Evolutionary conservation across 2,113 vertebrate genomes (phyloP).

Genomic region (Rallus limicola): DNA sequence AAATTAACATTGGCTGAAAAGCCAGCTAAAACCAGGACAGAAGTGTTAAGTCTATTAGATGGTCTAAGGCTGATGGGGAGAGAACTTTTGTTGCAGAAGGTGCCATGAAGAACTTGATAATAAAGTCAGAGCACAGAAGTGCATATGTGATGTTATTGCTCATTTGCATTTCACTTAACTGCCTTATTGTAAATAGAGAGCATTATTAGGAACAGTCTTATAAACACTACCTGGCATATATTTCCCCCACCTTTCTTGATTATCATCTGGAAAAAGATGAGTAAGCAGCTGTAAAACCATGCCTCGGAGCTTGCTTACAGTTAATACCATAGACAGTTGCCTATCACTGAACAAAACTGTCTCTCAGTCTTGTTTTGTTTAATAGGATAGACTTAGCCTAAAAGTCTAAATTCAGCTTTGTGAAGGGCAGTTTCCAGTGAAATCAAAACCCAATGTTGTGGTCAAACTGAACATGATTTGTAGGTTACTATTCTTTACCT

Average conservation of each 20-base stretch:
- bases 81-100: not conserved
- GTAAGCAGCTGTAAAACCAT: not conserved
- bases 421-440: not conserved
- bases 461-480: not conserved
- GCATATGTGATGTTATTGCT: not conserved
- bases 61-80: not conserved
- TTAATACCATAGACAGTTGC: not conserved
- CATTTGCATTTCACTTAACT: not conserved
- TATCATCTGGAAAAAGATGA: not conserved
- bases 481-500: not conserved
- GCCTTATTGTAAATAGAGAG: fast-evolving
- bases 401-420: not conserved
- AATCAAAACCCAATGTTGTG: not conserved
- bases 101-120: not conserved
- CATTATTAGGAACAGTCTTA: not conserved
- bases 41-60: not conserved
- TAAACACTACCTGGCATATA: not conserved
- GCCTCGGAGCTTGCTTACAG: not conserved
- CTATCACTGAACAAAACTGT: not conserved
- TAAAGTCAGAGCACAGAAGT: not conserved
- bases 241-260: not conserved
- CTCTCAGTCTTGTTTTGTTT: not conserved
- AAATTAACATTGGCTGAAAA: not conserved
- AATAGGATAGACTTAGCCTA: not conserved
- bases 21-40: not conserved